phyloP scores from a whole-genome alignment of 2,888 invertebrate genomes.

The Yponomeuta cagnagella region DNA sequence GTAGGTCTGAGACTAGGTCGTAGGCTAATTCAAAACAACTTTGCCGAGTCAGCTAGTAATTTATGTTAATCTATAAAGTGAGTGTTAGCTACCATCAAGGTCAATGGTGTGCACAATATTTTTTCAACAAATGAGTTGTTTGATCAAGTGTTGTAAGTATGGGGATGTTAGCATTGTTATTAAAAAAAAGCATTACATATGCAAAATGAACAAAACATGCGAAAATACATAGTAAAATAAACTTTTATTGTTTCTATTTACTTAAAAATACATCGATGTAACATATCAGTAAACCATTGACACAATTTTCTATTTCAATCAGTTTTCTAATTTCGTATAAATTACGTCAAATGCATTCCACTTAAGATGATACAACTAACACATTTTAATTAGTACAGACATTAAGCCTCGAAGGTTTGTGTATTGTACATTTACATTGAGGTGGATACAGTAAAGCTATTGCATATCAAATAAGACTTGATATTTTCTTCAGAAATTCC shows the following conservation, averaged over 20 bases:
- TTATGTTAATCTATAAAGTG: no score
- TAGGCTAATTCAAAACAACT: no score
- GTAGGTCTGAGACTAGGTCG: no score
- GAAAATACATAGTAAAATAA: slow-evolving; percentile 53
- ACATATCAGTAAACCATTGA: slow-evolving; percentile 58
- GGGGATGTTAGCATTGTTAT: no score
- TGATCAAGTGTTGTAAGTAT: background rate
- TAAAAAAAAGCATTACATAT: background rate
- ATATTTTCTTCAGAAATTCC: slow-evolving; percentile 62
- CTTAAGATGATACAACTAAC: slow-evolving; percentile 6
- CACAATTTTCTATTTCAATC: slow-evolving; percentile 35
- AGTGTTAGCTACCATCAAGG: no score
- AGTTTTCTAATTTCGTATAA: background rate
- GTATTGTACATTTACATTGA: slow-evolving; percentile 8
- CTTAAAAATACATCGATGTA: slow-evolving; percentile 67
- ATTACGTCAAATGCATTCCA: slow-evolving; percentile 15
- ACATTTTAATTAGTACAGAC: background rate
- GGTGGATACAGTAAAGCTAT: slow-evolving; percentile 12
- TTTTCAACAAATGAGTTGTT: background rate
- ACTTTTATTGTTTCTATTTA: slow-evolving; percentile 49
- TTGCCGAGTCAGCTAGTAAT: no score
- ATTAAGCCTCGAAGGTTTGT: slow-evolving; percentile 1
- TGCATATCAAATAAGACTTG: slow-evolving; percentile 4
- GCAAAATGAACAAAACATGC: slow-evolving; percentile 24
- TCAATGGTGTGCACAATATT: background rate